Evolutionary conservation across 2,888 invertebrate species (phyloP).

Genomic region (Epsilonema sp.): DNA sequence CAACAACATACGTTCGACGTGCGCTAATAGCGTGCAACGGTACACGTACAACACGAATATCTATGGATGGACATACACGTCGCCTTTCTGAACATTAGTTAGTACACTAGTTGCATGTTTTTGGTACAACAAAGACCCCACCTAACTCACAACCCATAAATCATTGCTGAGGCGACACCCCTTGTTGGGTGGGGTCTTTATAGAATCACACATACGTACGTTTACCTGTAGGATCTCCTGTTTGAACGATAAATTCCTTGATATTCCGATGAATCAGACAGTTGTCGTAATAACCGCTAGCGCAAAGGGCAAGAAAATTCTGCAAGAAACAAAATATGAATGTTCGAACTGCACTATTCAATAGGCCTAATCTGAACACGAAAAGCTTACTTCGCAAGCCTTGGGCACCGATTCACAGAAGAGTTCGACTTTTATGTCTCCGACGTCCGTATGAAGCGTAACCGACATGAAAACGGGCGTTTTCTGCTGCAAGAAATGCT

Average conservation of each 20-base stretch:
- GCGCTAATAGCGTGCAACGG: neutral
- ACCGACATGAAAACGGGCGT: too few species aligned
- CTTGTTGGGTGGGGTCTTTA: too few species aligned
- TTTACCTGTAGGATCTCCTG: conserved; percentile 48
- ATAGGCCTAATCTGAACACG: neutral
- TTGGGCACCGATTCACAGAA: conserved; percentile 87
- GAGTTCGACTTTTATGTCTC: conserved; percentile 86
- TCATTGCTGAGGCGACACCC: too few species aligned
- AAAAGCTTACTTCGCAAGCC: conserved; percentile 53
- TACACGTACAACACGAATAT: neutral
- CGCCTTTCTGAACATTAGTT: too few species aligned
- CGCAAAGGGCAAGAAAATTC: conserved; percentile 89
- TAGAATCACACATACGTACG: too few species aligned
- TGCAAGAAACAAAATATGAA: conserved; percentile 24
- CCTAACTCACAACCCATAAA: conserved; percentile 2
- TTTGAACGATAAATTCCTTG: conserved; percentile 58
- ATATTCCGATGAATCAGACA: conserved; percentile 56
- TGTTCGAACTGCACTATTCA: neutral
- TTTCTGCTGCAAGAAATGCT: too few species aligned
- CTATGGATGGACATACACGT: neutral
- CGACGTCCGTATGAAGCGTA: conserved; percentile 66
- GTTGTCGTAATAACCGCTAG: conserved; percentile 69
- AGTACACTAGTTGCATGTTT: neutral
- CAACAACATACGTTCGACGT: too few species aligned
- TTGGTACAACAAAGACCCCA: conserved; percentile 10